Evolutionary conservation across 2,888 invertebrate genomes (phyloP), one percentile per base, ranked within the genome.

Genomic region (Drosophila kanekoi): DNA sequence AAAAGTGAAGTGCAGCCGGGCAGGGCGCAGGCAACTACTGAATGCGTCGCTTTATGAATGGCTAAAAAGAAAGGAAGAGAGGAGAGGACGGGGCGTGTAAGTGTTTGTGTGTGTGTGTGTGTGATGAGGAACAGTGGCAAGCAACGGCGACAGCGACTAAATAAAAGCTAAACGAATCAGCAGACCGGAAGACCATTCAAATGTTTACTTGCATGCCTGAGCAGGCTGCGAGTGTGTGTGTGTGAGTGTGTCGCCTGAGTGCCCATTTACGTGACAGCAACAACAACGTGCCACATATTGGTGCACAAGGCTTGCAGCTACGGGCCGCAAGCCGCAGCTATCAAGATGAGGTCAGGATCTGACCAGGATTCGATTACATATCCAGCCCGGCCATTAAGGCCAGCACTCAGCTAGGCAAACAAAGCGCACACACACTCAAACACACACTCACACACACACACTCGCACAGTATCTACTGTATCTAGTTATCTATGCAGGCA

Each of bases 181-280:
- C 73, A 81, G 69, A 87, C 89, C 84, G 81, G 74, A 84, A 87
- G 81, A 77, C 84, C 75, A 84, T 77, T 77, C 81, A 87, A 75
- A 74, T 77, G 67, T 77, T 77, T 79, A 73, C 71, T 77, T 71
- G 65, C 63, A 68, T 63, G 74, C 57, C 70, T 65, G 61, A 62
- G 64, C 78, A 63, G 56, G 16, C 37, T 47, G 41, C 18, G 40
- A 14, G 37, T 49, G 44, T 51, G 18, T 28, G 16, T 10, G 45
- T 61, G 43, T 52, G 47, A 65, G 43, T 70, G 54, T 72, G 72
- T 62, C 77, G 71, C 80, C 63, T 73, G 73, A 77, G 65, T 65
- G 65, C 58, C 78, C 69, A 77, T 73, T 79, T 79, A 77, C 66
- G 60, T 72, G 69, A 73, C 77, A 71, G 48, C 41, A 48, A 40